Evolutionary conservation across 2,888 invertebrate genomes (phyloP).

Genomic region (Disparrhopalites patrizii): DNA sequence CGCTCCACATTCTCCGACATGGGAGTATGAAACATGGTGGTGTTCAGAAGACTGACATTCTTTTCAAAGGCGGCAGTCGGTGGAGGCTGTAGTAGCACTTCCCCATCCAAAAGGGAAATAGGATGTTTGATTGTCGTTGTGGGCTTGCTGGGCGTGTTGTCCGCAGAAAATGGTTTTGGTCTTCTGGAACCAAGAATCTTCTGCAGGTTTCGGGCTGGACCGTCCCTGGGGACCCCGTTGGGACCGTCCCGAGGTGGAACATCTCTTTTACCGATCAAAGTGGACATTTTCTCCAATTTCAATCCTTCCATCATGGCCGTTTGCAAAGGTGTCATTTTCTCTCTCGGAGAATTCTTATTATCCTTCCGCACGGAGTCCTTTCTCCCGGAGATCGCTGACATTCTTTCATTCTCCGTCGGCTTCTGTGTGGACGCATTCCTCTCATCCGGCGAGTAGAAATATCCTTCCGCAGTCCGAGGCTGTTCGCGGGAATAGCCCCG

Average conservation of each 20-base stretch:
- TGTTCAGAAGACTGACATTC: not conserved
- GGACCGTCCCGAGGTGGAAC: not conserved
- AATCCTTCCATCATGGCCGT: conserved; percentile 9
- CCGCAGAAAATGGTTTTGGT: too few species aligned
- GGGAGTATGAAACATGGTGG: not conserved
- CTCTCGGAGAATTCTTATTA: not conserved
- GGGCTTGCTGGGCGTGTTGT: not conserved
- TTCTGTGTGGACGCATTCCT: too few species aligned
- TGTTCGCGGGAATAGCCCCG: too few species aligned
- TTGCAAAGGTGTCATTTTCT: conserved; percentile 7
- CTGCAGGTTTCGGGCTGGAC: not conserved
- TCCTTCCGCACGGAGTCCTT: too few species aligned
- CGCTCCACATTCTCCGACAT: not conserved
- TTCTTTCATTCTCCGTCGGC: too few species aligned
- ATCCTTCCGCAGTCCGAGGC: too few species aligned
- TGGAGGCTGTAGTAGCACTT: not conserved
- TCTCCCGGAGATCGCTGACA: too few species aligned
- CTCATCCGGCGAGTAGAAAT: too few species aligned
- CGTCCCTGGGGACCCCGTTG: too few species aligned
- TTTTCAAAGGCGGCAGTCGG: not conserved
- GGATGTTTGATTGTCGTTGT: not conserved
- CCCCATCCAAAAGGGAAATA: not conserved
- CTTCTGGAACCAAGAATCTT: too few species aligned
- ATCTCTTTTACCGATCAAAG: too few species aligned
- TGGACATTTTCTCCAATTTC: conserved; percentile 3